Evolutionary conservation across 2,888 invertebrate species (phyloP).

Genomic region (Tenthredo distinguenda): DNA sequence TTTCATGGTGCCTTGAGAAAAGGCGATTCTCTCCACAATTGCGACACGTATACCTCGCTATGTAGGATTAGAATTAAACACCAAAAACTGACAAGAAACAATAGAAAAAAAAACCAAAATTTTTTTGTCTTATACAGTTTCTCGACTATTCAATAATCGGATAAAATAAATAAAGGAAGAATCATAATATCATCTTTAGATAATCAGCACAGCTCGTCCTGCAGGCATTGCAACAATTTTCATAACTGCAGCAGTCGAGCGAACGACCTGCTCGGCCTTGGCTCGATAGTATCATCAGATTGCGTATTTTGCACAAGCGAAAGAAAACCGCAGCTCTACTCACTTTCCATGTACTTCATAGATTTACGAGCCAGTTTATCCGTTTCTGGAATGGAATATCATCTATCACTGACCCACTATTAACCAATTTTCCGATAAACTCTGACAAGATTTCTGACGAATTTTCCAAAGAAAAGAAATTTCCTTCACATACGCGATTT

Average conservation of each 20-base stretch:
- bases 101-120: background rate
- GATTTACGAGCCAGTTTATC: background rate
- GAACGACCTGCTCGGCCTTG: conserved; percentile 25
- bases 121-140: too few relatives aligned
- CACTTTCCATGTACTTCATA: background rate
- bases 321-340: background rate
- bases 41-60: background rate
- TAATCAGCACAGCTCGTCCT: background rate
- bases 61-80: background rate
- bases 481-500: too few relatives aligned
- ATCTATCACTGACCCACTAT: too few relatives aligned
- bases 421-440: too few relatives aligned
- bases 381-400: background rate
- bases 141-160: background rate
- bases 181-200: background rate
- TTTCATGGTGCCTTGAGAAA: background rate
- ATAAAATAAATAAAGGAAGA: background rate
- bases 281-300: background rate
- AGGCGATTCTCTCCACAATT: background rate
- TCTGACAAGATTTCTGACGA: too few relatives aligned
- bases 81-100: background rate
- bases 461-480: too few relatives aligned
- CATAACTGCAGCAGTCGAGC: background rate
- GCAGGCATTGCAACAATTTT: background rate
- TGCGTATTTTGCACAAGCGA: background rate